Conservation (phyloP, 2,797 vertebrate species). For the Typhlichthys subterraneus region DNA sequence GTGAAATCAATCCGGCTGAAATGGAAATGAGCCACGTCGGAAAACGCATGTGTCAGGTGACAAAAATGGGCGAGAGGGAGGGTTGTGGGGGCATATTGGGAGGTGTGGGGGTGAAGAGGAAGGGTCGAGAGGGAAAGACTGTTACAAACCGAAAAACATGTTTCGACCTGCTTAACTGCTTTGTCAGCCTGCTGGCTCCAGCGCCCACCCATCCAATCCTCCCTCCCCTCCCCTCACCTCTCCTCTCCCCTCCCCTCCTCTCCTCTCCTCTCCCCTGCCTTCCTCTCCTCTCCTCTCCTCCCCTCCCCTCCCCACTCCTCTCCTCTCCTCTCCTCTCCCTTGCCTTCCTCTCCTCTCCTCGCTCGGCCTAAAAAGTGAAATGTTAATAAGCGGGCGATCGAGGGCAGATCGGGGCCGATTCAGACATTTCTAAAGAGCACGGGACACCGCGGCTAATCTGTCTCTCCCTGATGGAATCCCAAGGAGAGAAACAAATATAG, state of each 20-base stretch:
- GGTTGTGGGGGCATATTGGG: background rate
- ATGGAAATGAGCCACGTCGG: slow-evolving; percentile 51
- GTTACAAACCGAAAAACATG: slow-evolving; percentile 47
- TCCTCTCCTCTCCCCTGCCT: background rate
- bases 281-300: background rate
- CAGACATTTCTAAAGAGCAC: slow-evolving; percentile 40
- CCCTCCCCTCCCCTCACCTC: background rate
- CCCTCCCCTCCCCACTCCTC: background rate
- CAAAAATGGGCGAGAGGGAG: slow-evolving; percentile 15
- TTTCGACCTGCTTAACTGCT: slow-evolving; percentile 58
- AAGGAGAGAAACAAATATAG: slow-evolving; percentile 32
- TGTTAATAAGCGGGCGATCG: slow-evolving; percentile 47
- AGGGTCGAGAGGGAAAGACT: slow-evolving; percentile 1
- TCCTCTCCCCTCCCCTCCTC: slow-evolving; percentile 6
- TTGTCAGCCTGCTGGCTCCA: slow-evolving; percentile 45
- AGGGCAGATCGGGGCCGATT: slow-evolving; percentile 26
- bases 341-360: background rate
- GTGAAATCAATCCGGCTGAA: slow-evolving; percentile 60
- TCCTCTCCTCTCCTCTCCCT: background rate
- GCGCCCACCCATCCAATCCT: slow-evolving; percentile 15
- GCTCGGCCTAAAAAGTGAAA: slow-evolving; percentile 34
- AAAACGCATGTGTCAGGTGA: slow-evolving; percentile 30
- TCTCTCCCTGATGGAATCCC: slow-evolving; percentile 30
- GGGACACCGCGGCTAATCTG: slow-evolving; percentile 54
- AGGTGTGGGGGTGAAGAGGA: slow-evolving; percentile 3